These are phyloP conservation scores for Lissonota sp. DNA, from an alignment of 2,888 invertebrate genomes.

Conservation along the genomic window DNA sequence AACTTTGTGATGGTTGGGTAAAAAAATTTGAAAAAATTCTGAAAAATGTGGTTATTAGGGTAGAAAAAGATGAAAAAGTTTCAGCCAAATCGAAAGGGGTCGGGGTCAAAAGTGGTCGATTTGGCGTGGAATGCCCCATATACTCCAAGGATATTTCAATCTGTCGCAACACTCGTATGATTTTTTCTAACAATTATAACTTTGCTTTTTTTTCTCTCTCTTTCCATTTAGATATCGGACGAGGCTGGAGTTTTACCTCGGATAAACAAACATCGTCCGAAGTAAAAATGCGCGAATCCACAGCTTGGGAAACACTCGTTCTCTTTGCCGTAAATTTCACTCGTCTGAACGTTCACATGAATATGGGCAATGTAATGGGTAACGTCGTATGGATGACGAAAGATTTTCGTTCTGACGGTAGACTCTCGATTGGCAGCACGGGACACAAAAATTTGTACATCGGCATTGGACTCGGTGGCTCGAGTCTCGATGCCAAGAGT, in stretches of 20 bases:
- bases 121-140: too few relatives aligned
- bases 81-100: too few relatives aligned
- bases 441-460: constrained; percentile 97
- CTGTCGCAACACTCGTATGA: too few relatives aligned
- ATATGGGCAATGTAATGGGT: constrained; percentile 99
- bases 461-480: constrained; percentile 95
- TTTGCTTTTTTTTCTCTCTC: constrained; percentile 1
- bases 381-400: constrained; percentile 98
- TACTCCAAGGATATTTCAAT: too few relatives aligned
- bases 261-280: constrained; percentile 86
- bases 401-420: constrained; percentile 97
- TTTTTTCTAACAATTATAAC: too few relatives aligned
- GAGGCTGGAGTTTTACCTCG: constrained; percentile 86
- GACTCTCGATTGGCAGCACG: constrained; percentile 96
- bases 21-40: too few relatives aligned
- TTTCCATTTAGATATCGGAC: constrained; percentile 83
- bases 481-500: constrained; percentile 97
- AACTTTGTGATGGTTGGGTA: too few relatives aligned
- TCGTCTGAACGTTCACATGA: constrained; percentile 98
- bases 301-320: constrained; percentile 97
- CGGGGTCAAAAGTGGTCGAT: too few relatives aligned
- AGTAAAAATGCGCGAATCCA: constrained; percentile 86
- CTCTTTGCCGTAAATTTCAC: constrained; percentile 97
- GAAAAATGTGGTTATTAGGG: too few relatives aligned
- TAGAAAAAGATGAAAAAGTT: too few relatives aligned